Evolutionary conservation across 2,888 invertebrate genomes (phyloP), one percentile per base, ranked within the genome.

Genomic region (Malacosoma neustria): DNA sequence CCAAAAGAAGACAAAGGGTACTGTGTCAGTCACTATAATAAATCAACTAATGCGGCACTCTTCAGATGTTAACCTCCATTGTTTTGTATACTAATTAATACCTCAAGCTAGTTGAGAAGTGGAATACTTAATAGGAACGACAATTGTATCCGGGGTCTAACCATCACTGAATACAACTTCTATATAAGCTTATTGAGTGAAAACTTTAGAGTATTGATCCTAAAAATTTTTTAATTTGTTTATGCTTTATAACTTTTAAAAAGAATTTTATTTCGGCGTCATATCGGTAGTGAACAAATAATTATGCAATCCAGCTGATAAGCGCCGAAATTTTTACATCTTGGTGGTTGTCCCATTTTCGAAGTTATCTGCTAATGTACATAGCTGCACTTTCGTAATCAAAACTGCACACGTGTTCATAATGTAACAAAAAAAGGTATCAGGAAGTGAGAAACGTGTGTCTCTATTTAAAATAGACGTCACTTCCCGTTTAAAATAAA

Each of bases 31-130:
- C 22, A 64, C 63, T 50, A 49, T 57, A 60, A 73, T 76, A 72
- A 75, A 73, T 75, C 71, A 74, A 70, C 64, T 57, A 59, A 69
- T 64, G 65, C 74, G 68, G 71, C 56, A 49, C 58, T 55, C 66
- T 64, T 73, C 72, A 65, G 64, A 72, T 74, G 67, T 61, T 63
- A 64, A 57, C 60, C 57, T 61, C 65, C 55, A 67, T 72, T 74
- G 72, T 73, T 68, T 65, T 58, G 54, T 61, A 67, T 9, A 4
- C 22, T 22, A 22, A 22, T 22, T 22, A 22, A 22, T 22, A 57
- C 56, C 41, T 47, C 46, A 53, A 45, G 47, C 46, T 50, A 46
- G 45, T 50, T 50, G 50, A 33, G 9, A 22, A 9, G 22, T 22
- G n/a, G n/a, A n/a, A n/a, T n/a, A n/a, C n/a, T n/a, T n/a, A n/a